A percentile compares a stretch with the other conserved stretches of the same genome.
phyloP scores from a whole-genome alignment of 2,797 vertebrate genomes.

The Peromyscus nudipes region DNA sequence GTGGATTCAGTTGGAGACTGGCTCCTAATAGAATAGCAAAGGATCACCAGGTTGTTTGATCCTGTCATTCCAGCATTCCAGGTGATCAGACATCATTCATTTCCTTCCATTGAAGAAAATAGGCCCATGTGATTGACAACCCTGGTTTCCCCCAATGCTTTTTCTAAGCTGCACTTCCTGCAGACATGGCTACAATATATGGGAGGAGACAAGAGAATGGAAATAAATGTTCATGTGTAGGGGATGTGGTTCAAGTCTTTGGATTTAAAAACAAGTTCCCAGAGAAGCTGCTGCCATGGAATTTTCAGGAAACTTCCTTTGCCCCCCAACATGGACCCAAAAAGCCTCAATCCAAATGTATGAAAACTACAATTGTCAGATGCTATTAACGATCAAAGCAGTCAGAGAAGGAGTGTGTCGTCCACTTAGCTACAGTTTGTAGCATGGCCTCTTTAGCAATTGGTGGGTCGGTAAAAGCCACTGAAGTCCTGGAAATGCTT shows the following conservation, averaged over 20 bases:
- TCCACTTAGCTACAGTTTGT: constrained; percentile 62
- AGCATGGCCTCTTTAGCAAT: constrained; percentile 66
- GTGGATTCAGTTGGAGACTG: neutral
- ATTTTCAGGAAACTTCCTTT: constrained; percentile 75
- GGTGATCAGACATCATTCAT: neutral
- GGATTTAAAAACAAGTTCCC: constrained; percentile 80
- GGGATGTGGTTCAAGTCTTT: constrained; percentile 87
- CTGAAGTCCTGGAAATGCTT: constrained; percentile 82
- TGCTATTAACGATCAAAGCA: constrained; percentile 75
- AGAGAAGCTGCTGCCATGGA: constrained; percentile 81
- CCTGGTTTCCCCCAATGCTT: neutral
- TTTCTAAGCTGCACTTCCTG: constrained; percentile 5
- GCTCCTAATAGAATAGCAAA: neutral
- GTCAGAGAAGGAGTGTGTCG: constrained; percentile 65
- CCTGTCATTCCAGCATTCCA: neutral
- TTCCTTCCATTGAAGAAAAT: neutral
- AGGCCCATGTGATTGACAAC: neutral
- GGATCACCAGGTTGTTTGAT: neutral
- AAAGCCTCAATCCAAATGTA: constrained; percentile 82
- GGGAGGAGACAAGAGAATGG: constrained; percentile 61
- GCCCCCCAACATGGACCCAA: constrained; percentile 66
- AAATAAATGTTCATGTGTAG: constrained; percentile 71
- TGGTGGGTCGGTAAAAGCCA: constrained; percentile 80
- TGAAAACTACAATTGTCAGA: constrained; percentile 79
- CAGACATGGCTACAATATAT: constrained; percentile 78